Percentiles rank a stretch among this genome's conserved stretches.
phyloP scores from a whole-genome alignment of 2,113 vertebrate species.

The Ptilonorhynchus violaceus region DNA sequence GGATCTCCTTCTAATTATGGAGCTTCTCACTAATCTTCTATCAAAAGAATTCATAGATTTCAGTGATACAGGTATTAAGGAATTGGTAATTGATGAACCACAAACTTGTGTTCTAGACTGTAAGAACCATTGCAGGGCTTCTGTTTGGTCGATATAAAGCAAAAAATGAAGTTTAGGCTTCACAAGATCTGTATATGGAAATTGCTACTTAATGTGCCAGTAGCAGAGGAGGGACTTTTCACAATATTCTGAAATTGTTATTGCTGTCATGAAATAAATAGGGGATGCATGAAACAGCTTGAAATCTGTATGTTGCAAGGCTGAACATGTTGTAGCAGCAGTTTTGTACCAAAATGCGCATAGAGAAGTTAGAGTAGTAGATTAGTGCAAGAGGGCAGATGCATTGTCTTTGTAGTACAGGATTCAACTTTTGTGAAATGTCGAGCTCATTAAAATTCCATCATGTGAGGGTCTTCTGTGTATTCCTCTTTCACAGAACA shows the following conservation, averaged over 20 bases:
- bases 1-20: conserved; percentile 99
- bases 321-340: not conserved
- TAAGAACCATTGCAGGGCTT: not conserved
- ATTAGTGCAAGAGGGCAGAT: not conserved
- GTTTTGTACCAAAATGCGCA: not conserved
- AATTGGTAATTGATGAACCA: not conserved
- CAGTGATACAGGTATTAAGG: conserved; percentile 89
- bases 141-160: not conserved
- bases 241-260: not conserved
- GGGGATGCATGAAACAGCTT: not conserved
- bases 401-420: not conserved
- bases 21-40: conserved; percentile 96
- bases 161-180: not conserved
- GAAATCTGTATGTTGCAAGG: not conserved
- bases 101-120: not conserved
- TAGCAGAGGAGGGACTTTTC: not conserved
- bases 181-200: not conserved
- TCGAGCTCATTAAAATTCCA: not conserved
- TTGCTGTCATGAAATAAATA: not conserved
- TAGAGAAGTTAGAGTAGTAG: not conserved
- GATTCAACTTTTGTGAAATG: not conserved
- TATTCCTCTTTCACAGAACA: not conserved
- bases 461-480: not conserved
- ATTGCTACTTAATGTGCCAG: not conserved
- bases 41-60: conserved; percentile 99